Conservation (phyloP, 2,888 invertebrate species). For the Tipula vernalis region DNA sequence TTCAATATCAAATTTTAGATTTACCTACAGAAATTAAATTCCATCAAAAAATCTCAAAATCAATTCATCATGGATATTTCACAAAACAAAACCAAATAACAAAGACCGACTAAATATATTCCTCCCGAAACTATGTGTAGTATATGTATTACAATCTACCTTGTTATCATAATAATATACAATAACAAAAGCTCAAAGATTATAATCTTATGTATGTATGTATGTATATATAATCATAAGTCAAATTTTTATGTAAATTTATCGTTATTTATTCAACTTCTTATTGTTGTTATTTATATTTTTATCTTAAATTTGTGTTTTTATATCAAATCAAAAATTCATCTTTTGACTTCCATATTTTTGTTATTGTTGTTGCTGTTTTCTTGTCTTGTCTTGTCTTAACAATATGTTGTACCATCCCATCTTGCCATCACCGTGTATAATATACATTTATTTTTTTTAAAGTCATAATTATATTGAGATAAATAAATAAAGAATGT, state of each 20-base stretch:
- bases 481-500: background rate
- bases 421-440: background rate
- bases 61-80: background rate
- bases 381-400: background rate
- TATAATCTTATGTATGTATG: background rate
- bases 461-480: background rate
- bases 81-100: background rate
- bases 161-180: background rate
- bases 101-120: background rate
- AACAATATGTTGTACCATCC: background rate
- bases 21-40: background rate
- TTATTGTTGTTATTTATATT: background rate
- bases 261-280: background rate
- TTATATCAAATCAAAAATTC: background rate
- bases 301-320: background rate
- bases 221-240: background rate
- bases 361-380: background rate
- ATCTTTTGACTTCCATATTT: background rate
- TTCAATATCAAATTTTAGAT: background rate
- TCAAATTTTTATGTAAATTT: constrained; percentile 4
- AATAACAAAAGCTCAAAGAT: background rate
- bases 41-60: background rate
- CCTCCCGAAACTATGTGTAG: background rate
- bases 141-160: background rate
- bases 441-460: background rate